Percentiles rank a stretch among this genome's conserved stretches.
Conservation (phyloP, 2,888 invertebrate genomes). For the Ennomos fuscantarius region DNA sequence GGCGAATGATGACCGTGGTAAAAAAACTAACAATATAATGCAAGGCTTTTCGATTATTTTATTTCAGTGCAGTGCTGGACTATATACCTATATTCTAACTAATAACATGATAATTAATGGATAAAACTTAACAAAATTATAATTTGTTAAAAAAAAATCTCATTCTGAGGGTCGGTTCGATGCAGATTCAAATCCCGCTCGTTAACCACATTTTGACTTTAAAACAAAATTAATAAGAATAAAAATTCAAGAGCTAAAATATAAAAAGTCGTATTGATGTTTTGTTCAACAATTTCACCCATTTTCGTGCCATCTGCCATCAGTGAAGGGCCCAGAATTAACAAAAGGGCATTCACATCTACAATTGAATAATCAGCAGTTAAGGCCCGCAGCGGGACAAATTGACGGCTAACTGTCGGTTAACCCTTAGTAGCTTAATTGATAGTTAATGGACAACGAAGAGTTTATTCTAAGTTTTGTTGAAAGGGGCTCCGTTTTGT, state of each 20-base stretch:
- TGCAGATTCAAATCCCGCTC: no score
- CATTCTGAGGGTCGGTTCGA: no score
- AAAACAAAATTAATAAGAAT: no score
- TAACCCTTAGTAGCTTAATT: constrained; percentile 48
- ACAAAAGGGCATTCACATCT: constrained; percentile 45
- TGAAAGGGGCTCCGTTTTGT: not conserved
- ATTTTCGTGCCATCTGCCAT: constrained; percentile 7
- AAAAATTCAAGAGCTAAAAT: not conserved
- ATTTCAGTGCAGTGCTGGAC: no score
- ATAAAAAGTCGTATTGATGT: not conserved
- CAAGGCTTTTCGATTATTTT: no score
- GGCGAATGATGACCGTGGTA: constrained; percentile 11
- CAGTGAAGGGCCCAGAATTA: constrained; percentile 14
- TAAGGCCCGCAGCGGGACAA: constrained; percentile 50
- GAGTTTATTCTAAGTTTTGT: constrained; percentile 15
- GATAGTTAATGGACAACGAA: constrained; percentile 27
- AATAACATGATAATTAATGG: no score
- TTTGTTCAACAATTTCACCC: not conserved
- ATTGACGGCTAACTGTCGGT: constrained; percentile 44
- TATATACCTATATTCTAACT: no score
- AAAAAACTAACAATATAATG: no score
- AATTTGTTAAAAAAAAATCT: no score
- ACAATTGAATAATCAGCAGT: constrained; percentile 43
- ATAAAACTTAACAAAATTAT: no score
- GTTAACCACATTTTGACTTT: no score